phyloP scores from a whole-genome alignment of 2,113 vertebrate genomes.

The Bubo scandiacus region DNA sequence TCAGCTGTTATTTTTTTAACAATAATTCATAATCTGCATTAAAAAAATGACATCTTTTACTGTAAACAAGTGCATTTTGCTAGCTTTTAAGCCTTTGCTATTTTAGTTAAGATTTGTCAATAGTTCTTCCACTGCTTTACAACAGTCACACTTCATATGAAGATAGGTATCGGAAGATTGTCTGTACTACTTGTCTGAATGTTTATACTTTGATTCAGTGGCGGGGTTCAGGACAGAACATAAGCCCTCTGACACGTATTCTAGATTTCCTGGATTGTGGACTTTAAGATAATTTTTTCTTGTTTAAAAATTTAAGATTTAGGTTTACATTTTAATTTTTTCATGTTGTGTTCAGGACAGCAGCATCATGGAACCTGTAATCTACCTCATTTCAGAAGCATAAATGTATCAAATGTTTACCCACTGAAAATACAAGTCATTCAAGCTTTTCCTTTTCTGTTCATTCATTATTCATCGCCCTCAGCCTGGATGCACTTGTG shows the following conservation, averaged over 20 bases:
- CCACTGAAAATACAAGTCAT: not conserved
- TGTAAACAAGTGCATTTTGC: not conserved
- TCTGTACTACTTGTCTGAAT: not conserved
- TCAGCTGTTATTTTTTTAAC: not conserved
- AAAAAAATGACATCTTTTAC: not conserved
- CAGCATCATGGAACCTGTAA: not conserved
- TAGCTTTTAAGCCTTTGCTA: not conserved
- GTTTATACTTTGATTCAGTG: not conserved
- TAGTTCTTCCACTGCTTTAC: not conserved
- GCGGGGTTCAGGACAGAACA: not conserved
- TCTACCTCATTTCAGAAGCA: not conserved
- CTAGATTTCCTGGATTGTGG: not conserved
- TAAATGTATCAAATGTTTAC: constrained; percentile 3
- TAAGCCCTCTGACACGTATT: not conserved
- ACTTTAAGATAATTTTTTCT: not conserved
- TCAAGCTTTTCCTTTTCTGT: not conserved
- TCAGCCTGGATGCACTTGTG: not conserved
- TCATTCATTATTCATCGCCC: constrained; percentile 23
- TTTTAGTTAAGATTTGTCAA: not conserved
- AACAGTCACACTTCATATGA: not conserved
- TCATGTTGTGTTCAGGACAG: not conserved
- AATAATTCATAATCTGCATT: not conserved
- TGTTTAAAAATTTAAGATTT: not conserved
- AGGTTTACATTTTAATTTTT: not conserved
- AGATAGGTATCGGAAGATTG: accelerated